These are phyloP conservation scores for Chaenodraco wilsoni DNA, from an alignment of 2,797 vertebrate genomes.

Conservation along the genomic window DNA sequence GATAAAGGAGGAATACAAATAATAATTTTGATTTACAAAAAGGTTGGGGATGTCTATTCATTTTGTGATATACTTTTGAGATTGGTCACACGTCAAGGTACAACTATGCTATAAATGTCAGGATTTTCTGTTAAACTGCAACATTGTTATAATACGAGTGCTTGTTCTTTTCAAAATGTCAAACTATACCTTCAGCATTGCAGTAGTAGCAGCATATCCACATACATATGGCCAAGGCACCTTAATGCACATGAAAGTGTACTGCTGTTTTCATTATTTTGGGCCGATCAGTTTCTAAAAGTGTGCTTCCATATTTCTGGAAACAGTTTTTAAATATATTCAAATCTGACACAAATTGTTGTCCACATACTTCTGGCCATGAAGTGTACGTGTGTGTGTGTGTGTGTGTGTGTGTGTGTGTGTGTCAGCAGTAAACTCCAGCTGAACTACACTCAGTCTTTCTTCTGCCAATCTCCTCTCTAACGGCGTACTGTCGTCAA, in stretches of 20 bases:
- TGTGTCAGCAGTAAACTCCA: constrained; percentile 68
- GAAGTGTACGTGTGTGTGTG: not conserved
- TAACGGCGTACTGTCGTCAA: constrained; percentile 44
- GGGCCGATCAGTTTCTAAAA: not conserved
- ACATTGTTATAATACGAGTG: too few species aligned
- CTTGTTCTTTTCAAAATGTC: not conserved
- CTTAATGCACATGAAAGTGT: too few species aligned
- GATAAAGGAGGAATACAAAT: too few species aligned
- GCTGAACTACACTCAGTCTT: constrained; percentile 70
- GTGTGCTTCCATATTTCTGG: not conserved
- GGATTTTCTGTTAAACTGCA: too few species aligned
- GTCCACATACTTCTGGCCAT: constrained; percentile 22
- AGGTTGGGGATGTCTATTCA: not conserved
- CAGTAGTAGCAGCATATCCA: not conserved
- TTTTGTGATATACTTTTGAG: constrained; percentile 1
- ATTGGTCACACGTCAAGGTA: too few species aligned
- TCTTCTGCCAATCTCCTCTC: constrained; percentile 66
- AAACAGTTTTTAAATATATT: not conserved
- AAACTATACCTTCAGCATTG: not conserved
- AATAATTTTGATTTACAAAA: not conserved
- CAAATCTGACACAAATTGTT: not conserved
- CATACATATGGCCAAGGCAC: too few species aligned
- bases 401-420: constrained; percentile 14
- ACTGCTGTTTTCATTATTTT: too few species aligned
- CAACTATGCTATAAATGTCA: too few species aligned